Base-by-base conservation (phyloP, 2,113 vertebrate species). In the Ramphastos sulfuratus region DNA sequence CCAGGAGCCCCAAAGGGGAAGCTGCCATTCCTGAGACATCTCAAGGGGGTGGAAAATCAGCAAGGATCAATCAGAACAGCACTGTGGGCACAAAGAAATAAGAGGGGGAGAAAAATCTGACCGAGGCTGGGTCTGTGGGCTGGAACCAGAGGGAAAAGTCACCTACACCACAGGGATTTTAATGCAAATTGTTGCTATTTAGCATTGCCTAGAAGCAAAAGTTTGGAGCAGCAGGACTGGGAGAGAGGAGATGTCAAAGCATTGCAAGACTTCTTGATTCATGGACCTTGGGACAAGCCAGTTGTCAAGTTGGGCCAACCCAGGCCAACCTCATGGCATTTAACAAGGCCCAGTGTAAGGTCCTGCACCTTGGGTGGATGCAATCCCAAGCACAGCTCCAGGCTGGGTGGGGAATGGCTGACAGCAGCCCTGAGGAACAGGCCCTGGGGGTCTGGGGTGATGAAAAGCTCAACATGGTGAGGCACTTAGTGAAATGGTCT, bases 91-190 rank as follows among this genome's bases (percentile, higher is more conserved):
- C 4, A 37, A 37, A 30, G 77, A 58, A 72, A 84, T 3, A 23
- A n/a, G 52, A 21, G 1, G 4, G 10, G 12, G 3, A 0, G 1
- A 27, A 27, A 55, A n/a, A 46, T 17, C 70, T 84, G 42, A 11
- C 16, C 33, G 5, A 31, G 69, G 64, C 46, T 80, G 60, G 55
- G 23, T 48, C 66, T 8, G 2, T 6, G 66, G 18, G 23, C 5
- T 60, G 16, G 17, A 21, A 35, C 20, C 39, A 55, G 37, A 18
- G n/a, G 35, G 72, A 74, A 83, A 63, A 1, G 0, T 11, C 33
- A 63, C 0, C 0, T 7, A 7, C 52, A 85, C 77, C 76, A 46
- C 9, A 20, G 39, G 7, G 19, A 27, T 6, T 71, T 81, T 59
- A 4, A 35, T 25, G 48, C 35, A 46, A 86, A 54, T 15, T 4